Base-by-base conservation (phyloP, 2,888 invertebrate genomes). In the Kuschelorhynchus macadamiae region DNA sequence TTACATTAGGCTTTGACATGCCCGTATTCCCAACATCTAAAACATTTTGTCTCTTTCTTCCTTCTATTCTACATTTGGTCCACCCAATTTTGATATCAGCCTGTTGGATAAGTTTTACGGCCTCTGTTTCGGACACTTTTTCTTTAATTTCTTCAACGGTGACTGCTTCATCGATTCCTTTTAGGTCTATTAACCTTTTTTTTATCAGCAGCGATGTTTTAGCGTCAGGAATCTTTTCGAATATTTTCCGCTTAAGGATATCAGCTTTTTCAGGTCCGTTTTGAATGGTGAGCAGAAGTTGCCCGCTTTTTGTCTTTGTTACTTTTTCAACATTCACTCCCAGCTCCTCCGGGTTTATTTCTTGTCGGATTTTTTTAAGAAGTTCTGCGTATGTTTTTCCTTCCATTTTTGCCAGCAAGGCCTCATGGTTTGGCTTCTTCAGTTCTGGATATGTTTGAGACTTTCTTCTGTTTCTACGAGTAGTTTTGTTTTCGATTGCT, bases 31-130 rank as follows among this genome's bases (percentile, higher is more conserved):
- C 25, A 25, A 7, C 25, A 25, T 25, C 25, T 3, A 25, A 25
- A 3, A 25, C 25, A 25, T 25, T 25, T 25, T 7, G 25, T 7
- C 25, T 25, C 25, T 33, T 30, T 60, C 44, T 46, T 25, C 62
- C 61, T 2, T 47, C 9, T 16, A 61, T 16, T 12, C 41, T 30
- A 21, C 71, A 69, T 21, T 32, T 50, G 5, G 53, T 66, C 41
- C 46, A 14, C 14, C 66, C 69, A 1, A 69, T 50, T 49, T 32
- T 56, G 3, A 63, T 44, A 11, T 17, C 5, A n/a, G 18, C 17
- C 12, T 17, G 8, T 17, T 44, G 2, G 2, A 33, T 12, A 2
- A 55, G 17, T 55, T 44, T 55, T 11, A 20, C 11, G 2, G 21
- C 63, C 11, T 46, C 47, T 1, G 1, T 8, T 32, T 32, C 44